Conservation (phyloP, 2,888 invertebrate genomes). For the Cataglyphis livida region DNA sequence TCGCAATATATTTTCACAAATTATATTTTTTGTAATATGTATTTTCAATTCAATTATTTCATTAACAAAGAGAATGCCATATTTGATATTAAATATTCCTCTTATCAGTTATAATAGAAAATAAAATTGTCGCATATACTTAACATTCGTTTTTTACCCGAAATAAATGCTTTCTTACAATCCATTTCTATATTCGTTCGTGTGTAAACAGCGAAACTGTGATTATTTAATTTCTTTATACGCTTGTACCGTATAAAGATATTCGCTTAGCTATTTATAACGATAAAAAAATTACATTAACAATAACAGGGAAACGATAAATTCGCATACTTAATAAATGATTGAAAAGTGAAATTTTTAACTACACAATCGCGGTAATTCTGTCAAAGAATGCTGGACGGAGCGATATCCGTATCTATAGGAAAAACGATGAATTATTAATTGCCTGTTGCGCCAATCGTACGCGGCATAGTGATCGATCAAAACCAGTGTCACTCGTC, state of each 20-base stretch:
- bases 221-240: not conserved
- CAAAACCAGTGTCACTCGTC: slow-evolving; percentile 47
- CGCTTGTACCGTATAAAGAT: not conserved
- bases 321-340: not conserved
- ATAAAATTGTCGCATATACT: not conserved
- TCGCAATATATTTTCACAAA: not conserved
- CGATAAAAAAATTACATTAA: not conserved
- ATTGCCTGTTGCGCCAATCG: slow-evolving; percentile 52
- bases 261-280: not conserved
- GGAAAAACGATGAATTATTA: slow-evolving; percentile 51
- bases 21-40: not conserved
- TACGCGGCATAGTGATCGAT: slow-evolving; percentile 39
- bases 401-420: slow-evolving; percentile 27
- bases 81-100: not conserved
- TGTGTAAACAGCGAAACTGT: not conserved
- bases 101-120: not conserved
- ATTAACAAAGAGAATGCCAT: not conserved
- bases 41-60: not conserved
- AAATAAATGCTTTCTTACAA: not conserved
- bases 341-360: not conserved
- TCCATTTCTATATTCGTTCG: not conserved
- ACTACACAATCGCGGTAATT: not conserved
- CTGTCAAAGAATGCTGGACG: not conserved
- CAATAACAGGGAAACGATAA: not conserved
- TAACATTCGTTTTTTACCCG: not conserved